A percentile compares a stretch with the other conserved stretches of the same genome.
phyloP scores from a whole-genome alignment of 1,140 invertebrate species.

The Octopus bimaculoides region DNA sequence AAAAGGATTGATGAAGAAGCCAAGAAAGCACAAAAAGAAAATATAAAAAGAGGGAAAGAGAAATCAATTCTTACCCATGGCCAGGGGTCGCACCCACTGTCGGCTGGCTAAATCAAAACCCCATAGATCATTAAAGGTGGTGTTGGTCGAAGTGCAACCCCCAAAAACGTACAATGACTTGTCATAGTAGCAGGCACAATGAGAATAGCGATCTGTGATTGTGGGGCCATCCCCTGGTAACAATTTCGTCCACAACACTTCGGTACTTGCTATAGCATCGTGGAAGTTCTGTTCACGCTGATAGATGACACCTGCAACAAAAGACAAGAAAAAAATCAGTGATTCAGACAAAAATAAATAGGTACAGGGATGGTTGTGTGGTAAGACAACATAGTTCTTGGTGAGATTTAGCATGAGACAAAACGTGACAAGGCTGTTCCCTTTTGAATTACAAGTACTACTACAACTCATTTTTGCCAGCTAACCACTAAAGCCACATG shows the following conservation, averaged over 20 bases:
- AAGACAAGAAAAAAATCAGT: slow-evolving; percentile 62
- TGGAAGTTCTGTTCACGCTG: slow-evolving; percentile 67
- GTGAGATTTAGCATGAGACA: background rate
- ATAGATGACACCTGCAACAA: slow-evolving; percentile 70
- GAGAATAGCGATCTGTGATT: slow-evolving; percentile 87
- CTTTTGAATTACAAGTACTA: too few relatives aligned
- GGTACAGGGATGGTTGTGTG: background rate
- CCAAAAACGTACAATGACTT: slow-evolving; percentile 88
- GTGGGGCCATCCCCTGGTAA: slow-evolving; percentile 63
- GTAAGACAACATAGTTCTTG: background rate
- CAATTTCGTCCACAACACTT: slow-evolving; percentile 58
- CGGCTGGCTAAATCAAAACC: slow-evolving; percentile 81
- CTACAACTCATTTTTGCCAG: too few relatives aligned
- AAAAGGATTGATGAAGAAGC: background rate
- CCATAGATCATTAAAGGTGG: slow-evolving; percentile 98
- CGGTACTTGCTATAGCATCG: slow-evolving; percentile 28
- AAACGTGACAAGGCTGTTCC: too few relatives aligned
- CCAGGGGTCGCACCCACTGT: slow-evolving; percentile 67
- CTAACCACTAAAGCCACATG: too few relatives aligned
- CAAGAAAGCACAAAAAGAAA: background rate
- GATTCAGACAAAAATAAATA: slow-evolving; percentile 27
- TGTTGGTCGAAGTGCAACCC: slow-evolving; percentile 89
- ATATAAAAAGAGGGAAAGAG: background rate
- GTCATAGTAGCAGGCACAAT: slow-evolving; percentile 77
- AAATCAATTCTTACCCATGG: slow-evolving; percentile 46